Percentiles rank a stretch among this genome's conserved stretches.
These are phyloP conservation scores for Pavo muticus DNA, from an alignment of 2,113 vertebrate species.

Conservation along the genomic window DNA sequence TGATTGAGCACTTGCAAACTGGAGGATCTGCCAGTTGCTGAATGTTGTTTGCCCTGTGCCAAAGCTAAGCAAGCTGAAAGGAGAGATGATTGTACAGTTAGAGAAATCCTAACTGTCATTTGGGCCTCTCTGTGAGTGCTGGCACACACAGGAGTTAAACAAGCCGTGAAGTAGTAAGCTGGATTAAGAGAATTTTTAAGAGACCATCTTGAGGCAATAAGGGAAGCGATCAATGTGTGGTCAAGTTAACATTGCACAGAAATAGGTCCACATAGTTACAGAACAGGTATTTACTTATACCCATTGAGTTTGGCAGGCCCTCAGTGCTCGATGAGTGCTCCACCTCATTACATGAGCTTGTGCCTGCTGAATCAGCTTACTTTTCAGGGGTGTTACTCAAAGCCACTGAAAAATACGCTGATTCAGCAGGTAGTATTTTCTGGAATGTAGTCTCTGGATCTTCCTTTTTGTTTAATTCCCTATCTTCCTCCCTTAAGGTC, in stretches of 20 bases:
- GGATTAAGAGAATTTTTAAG: neutral
- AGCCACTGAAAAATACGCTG: neutral
- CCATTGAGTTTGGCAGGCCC: neutral
- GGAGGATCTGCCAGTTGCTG: neutral
- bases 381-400: neutral
- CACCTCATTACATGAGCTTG: neutral
- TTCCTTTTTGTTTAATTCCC: neutral
- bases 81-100: neutral
- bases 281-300: conserved; percentile 30
- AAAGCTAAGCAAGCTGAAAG: neutral
- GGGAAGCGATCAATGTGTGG: neutral
- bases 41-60: neutral
- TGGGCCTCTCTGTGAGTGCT: neutral
- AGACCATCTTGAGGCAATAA: neutral
- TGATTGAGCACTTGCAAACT: neutral
- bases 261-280: neutral
- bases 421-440: neutral
- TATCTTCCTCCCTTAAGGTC: neutral
- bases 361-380: conserved; percentile 46
- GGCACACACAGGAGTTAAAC: neutral
- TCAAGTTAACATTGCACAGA: neutral
- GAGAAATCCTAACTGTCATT: neutral
- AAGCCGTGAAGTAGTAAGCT: neutral
- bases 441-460: neutral
- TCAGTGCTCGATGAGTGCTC: neutral